Evolutionary conservation across 2,888 invertebrate species (phyloP), one percentile per base, ranked within the genome.

Genomic region (Gibbula magus): DNA sequence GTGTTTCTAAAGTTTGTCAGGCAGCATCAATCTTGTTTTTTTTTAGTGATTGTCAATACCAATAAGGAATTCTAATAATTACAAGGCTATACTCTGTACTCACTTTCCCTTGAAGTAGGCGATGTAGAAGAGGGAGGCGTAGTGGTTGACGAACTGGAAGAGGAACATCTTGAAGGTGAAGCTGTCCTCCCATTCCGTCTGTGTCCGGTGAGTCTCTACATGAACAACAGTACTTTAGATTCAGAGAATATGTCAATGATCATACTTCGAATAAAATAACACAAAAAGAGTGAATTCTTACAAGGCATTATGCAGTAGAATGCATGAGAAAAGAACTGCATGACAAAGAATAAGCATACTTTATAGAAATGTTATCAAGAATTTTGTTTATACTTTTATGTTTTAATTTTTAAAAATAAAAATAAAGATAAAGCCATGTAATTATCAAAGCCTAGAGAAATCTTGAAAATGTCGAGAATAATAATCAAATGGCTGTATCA

Each of bases 121-220:
- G 86, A 99, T 98, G 92, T 99, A 99, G 94, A 99, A 97, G 91
- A 99, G 97, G 2, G 98, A 97, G 16, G 98, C 96, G 93, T 98
- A 99, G 93, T 97, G 98, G 93, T 99, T 99, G 79, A 99, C 97
- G 93, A 99, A 99, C 93, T 99, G 98, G 56, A 99, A 94, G 0
- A 98, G 94, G 93, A 98, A 99, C 91, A 99, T 98, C 94, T 99
- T 99, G 61, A 98, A 94, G 0, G 98, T 98, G 79, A 98, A 94
- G 0, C 97, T 97, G 93, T 98, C 98, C 92, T 99, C 98, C 93
- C 98, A 98, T 93, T 98, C 97, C 0, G 97, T 96, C 93, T 98
- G 97, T 0, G 98, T 99, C 74, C 84, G 96, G 95, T 86, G 97
- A 93, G 93, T 97, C 97, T 91, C 96, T 89, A 85, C 13, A 76